Evolutionary conservation across 2,113 vertebrate genomes (phyloP).

Genomic region (Salminus brasiliensis): DNA sequence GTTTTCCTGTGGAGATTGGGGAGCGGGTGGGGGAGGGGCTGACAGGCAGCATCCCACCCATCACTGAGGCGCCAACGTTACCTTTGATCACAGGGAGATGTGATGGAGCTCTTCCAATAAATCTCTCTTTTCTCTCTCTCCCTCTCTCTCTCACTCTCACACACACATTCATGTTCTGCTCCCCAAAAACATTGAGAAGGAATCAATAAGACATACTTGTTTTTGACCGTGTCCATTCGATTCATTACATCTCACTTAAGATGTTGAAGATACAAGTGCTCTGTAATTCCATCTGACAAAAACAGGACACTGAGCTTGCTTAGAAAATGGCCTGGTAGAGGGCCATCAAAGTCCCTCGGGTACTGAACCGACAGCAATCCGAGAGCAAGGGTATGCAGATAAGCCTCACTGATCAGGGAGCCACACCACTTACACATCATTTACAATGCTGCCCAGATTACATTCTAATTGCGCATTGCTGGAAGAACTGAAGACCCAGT

Average conservation of each 20-base stretch:
- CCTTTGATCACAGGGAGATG: constrained; percentile 22
- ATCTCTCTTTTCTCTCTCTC: constrained; percentile 3
- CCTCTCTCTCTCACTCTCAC: constrained; percentile 17
- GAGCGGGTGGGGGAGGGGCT: background rate
- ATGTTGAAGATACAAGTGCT: constrained; percentile 24
- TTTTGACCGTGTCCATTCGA: constrained; percentile 12
- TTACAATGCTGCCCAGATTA: constrained; percentile 16
- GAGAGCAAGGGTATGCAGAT: constrained; percentile 36
- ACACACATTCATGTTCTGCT: constrained; percentile 10
- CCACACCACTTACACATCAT: background rate
- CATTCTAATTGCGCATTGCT: background rate
- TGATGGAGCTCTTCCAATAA: background rate
- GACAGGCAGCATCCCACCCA: constrained; percentile 15
- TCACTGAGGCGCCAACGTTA: constrained; percentile 3
- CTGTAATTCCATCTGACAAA: constrained; percentile 7
- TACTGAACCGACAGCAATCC: constrained; percentile 22
- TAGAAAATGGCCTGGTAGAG: background rate
- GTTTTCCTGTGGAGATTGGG: constrained; percentile 18
- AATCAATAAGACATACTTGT: background rate
- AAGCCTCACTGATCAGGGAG: constrained; percentile 14
- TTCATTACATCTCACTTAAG: background rate
- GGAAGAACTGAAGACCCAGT: constrained; percentile 4
- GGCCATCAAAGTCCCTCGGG: background rate
- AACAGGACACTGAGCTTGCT: background rate
- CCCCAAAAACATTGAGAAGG: background rate